Conservation (phyloP, 2,888 invertebrate genomes). For the Microctonus brassicae region DNA sequence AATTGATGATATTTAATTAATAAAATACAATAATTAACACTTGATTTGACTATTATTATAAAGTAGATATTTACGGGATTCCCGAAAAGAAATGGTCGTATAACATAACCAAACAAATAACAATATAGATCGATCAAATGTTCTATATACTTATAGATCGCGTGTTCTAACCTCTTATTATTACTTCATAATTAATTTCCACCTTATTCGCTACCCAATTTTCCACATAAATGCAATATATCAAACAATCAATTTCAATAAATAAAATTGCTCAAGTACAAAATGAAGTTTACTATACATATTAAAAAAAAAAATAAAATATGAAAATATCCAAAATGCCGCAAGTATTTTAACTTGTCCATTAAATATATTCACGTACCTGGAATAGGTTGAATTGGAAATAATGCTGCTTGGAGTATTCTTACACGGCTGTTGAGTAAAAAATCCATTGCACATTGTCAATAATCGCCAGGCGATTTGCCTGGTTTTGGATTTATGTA, state of each 20-base stretch:
- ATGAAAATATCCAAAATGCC: neutral
- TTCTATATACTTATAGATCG: neutral
- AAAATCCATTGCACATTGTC: slow-evolving; percentile 56
- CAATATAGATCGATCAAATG: neutral
- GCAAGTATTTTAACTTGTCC: neutral
- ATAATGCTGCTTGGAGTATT: slow-evolving; percentile 77
- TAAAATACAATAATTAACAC: neutral
- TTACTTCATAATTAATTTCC: neutral
- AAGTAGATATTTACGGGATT: neutral
- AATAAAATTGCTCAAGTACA: neutral
- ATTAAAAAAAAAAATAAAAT: neutral
- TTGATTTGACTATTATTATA: neutral
- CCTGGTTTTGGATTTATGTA: neutral
- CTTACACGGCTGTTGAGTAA: slow-evolving; percentile 72
- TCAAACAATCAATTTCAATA: neutral
- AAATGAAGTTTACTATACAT: neutral
- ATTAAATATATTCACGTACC: slow-evolving; percentile 45
- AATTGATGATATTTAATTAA: too few species aligned
- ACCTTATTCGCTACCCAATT: neutral
- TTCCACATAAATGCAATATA: neutral
- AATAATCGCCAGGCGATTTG: slow-evolving; percentile 8
- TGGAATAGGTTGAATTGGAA: slow-evolving; percentile 71
- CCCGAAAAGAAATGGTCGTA: neutral
- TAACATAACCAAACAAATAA: neutral
- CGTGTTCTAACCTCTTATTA: neutral